phyloP scores from a whole-genome alignment of 2,888 invertebrate species.

The Argyra leucocephala region DNA sequence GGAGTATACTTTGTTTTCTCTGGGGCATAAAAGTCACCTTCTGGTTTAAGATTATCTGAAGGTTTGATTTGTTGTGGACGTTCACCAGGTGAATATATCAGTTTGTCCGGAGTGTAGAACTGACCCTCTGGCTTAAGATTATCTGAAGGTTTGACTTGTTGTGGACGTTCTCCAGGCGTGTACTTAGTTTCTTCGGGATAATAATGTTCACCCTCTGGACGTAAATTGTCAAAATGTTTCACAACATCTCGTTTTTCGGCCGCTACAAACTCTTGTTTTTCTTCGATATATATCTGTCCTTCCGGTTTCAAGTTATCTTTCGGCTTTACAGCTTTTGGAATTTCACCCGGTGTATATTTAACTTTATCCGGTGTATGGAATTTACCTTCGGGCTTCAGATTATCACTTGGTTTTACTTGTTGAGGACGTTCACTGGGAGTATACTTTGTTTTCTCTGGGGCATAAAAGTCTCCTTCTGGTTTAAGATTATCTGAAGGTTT shows the following conservation, averaged over 20 bases:
- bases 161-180: constrained; percentile 44
- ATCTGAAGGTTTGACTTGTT: constrained; percentile 44
- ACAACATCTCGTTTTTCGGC: no score
- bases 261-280: no score
- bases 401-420: constrained; percentile 44
- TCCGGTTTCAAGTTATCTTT: constrained; percentile 51
- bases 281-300: constrained; percentile 31
- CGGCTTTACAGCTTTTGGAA: constrained; percentile 42
- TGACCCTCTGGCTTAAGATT: constrained; percentile 37
- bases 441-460: constrained; percentile 37
- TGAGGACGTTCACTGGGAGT: constrained; percentile 45
- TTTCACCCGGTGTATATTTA: constrained; percentile 40
- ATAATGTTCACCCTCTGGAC: constrained; percentile 50
- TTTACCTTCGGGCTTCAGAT: constrained; percentile 50
- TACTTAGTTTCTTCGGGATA: constrained; percentile 42
- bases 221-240: no score
- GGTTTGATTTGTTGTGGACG: constrained; percentile 43
- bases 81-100: constrained; percentile 38
- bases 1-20: constrained; percentile 42
- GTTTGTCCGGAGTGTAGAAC: constrained; percentile 30
- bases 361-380: constrained; percentile 42
- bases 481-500: constrained; percentile 53
- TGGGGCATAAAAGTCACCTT: constrained; percentile 48
- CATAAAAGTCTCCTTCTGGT: constrained; percentile 42
- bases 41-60: constrained; percentile 49